Evolutionary conservation across 2,797 vertebrate genomes (phyloP), one percentile per base, ranked within the genome.

Genomic region (Eidolon dupreanum): DNA sequence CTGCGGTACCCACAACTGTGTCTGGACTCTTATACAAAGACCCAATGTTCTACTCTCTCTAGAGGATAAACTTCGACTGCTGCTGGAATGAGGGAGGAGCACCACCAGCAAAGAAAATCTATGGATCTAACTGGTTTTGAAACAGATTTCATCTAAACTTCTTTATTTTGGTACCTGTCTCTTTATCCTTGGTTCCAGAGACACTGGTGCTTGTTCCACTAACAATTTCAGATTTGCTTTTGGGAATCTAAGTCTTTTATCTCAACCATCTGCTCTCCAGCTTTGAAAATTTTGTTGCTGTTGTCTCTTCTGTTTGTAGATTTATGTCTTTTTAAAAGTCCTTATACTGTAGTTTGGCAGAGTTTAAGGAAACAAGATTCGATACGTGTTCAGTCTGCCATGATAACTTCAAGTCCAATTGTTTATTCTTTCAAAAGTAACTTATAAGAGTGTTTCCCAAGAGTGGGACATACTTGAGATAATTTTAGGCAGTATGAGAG

Each of bases 351-450:
- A 93, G 36, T 74, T 90, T 77, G 95, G 78, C 31, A 96, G 22
- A 66, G 86, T 86, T 93, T 70, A 49, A 51, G 51, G 59, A 71
- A 94, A 96, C 68, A 96, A 93, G 82, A 95, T 68, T 57, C 79
- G 73, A 93, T 86, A 41, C 7, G 22, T 86, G 66, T 93, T 94
- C 61, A 65, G 77, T 86, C 41, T 86, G 38, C 38, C 82, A 88
- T 28, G 20, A 43, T 66, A 85, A 92, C 89, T 96, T 89, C 53
- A 85, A 90, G 53, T 41, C 84, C 49, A 93, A 88, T 75, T 6
- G 33, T 78, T 92, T 88, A 75, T 86, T 85, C 88, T 94, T 96
- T 91, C 49, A 97, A 78, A 12, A 81, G 53, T 83, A 93, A 89
- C 43, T 94, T 90, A 24, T 26, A 90, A 82, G 73, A 94, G 24